A percentile compares a stretch with the other conserved stretches of the same genome.
Conservation (phyloP, 2,113 vertebrate genomes). For the Pica pica region DNA sequence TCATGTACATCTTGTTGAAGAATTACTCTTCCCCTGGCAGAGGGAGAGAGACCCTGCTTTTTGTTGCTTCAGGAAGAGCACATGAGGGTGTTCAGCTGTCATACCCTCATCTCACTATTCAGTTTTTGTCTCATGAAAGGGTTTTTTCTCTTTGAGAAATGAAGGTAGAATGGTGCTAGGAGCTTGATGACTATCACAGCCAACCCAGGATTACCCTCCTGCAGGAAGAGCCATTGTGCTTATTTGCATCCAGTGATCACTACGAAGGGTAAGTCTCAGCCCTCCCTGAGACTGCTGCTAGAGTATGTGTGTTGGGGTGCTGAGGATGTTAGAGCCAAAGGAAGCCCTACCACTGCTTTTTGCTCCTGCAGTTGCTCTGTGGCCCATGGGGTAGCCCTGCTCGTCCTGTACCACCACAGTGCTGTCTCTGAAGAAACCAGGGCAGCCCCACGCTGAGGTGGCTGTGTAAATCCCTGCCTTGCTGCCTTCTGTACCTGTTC, state of each 20-base stretch:
- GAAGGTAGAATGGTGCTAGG: background rate
- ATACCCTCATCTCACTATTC: background rate
- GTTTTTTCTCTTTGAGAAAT: background rate
- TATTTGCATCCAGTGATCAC: background rate
- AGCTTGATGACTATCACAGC: background rate
- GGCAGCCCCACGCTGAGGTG: background rate
- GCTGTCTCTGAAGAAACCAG: background rate
- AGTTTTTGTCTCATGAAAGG: background rate
- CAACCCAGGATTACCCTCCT: background rate
- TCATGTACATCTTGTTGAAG: background rate
- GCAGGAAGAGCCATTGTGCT: background rate
- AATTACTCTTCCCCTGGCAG: background rate
- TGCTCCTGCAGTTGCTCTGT: background rate
- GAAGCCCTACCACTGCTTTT: background rate
- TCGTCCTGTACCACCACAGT: background rate
- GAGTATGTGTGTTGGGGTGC: background rate
- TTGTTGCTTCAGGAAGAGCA: background rate
- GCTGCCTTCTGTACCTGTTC: background rate
- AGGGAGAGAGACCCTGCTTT: background rate
- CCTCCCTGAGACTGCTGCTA: background rate
- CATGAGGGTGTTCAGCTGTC: background rate
- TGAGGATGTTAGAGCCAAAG: background rate
- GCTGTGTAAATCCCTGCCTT: background rate
- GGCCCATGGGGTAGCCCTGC: background rate
- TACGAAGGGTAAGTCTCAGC: rapidly evolving